These are phyloP conservation scores for Ptychadena robeensis DNA, from an alignment of 2,797 vertebrate genomes.

Conservation along the genomic window DNA sequence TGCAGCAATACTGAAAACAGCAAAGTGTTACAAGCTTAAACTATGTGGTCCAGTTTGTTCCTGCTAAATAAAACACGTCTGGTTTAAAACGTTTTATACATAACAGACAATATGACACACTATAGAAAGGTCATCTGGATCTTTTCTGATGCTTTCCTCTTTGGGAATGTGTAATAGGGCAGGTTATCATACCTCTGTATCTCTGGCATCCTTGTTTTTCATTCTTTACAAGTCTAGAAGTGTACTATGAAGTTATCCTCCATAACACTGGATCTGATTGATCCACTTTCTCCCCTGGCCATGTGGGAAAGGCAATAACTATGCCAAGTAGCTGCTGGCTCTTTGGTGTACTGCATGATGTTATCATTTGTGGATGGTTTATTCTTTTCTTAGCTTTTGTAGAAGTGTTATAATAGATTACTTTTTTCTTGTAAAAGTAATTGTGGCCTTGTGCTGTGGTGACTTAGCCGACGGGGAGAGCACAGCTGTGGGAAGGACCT, in stretches of 20 bases:
- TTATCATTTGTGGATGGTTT: not conserved
- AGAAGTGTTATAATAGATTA: not conserved
- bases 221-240: conserved; percentile 45
- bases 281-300: no score
- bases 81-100: no score
- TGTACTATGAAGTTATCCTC: conserved; percentile 5
- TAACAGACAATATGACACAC: no score
- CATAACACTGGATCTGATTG: not conserved
- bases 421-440: no score
- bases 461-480: no score
- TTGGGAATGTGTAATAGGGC: not conserved
- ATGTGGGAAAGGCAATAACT: conserved; percentile 4
- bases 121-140: not conserved
- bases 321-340: not conserved
- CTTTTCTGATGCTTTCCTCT: not conserved
- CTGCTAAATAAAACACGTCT: no score
- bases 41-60: no score
- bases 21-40: no score
- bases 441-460: no score
- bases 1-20: no score
- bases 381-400: not conserved
- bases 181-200: not conserved
- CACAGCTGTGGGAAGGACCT: no score
- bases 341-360: not conserved
- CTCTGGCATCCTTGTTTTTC: conserved; percentile 11